Conservation (phyloP, 2,797 vertebrate genomes). For the Emydoidea blandingii region DNA sequence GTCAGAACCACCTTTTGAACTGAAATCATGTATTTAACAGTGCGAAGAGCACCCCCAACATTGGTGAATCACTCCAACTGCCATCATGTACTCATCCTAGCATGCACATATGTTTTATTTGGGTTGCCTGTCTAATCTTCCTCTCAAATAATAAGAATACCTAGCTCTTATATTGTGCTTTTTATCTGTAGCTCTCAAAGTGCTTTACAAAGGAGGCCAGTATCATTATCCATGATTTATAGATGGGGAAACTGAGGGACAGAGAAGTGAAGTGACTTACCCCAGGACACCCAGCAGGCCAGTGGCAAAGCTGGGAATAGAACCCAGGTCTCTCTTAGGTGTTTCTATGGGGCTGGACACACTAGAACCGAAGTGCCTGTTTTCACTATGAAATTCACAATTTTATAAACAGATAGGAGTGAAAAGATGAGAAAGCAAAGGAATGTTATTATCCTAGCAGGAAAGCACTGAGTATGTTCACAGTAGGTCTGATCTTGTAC, state of each 20-base stretch:
- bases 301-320: background rate
- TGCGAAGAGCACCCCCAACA: background rate
- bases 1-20: constrained; percentile 20
- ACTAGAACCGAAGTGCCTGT: background rate
- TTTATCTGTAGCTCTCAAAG: background rate
- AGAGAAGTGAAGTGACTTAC: background rate
- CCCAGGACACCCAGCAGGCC: background rate
- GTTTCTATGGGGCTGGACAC: background rate
- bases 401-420: background rate
- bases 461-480: background rate
- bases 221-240: background rate
- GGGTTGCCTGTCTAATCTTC: background rate
- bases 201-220: background rate
- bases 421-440: background rate
- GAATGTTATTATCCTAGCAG: background rate
- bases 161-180: background rate
- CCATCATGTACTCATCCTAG: background rate
- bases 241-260: background rate
- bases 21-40: background rate
- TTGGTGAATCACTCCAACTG: background rate
- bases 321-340: background rate
- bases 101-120: background rate
- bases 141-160: background rate
- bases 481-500: background rate
- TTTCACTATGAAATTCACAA: background rate